Percentiles rank a stretch among this genome's conserved stretches.
Conservation (phyloP, 2,888 invertebrate genomes). For the Carpatolechia fugitivella region DNA sequence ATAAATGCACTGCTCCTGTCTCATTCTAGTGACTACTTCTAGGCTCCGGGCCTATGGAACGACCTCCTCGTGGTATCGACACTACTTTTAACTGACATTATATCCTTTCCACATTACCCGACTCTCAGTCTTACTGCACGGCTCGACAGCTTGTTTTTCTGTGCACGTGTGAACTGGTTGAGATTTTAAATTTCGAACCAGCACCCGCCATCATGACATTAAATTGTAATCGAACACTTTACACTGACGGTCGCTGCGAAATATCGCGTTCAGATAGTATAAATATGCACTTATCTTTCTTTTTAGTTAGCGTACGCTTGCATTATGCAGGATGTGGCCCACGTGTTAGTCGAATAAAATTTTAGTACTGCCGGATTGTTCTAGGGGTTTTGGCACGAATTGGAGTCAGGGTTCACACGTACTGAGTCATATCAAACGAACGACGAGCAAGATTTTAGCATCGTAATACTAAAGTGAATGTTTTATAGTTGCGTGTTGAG, state of each 20-base stretch:
- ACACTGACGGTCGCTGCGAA: conserved; percentile 70
- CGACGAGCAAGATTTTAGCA: background rate
- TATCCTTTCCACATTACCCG: conserved; percentile 7
- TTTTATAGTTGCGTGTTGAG: background rate
- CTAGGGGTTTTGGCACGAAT: conserved; percentile 50
- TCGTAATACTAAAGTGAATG: background rate
- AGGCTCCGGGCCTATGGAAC: conserved; percentile 56
- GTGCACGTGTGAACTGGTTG: conserved; percentile 29
- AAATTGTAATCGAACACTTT: conserved; percentile 79
- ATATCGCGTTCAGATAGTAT: conserved; percentile 72
- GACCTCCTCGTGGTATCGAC: conserved; percentile 44
- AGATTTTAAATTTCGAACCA: conserved; percentile 61
- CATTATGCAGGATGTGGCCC: conserved; percentile 68
- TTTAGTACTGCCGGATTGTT: conserved; percentile 73
- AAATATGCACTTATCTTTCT: conserved; percentile 78
- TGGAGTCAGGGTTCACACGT: conserved; percentile 29
- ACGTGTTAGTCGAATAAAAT: conserved; percentile 77
- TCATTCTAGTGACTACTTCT: conserved; percentile 52
- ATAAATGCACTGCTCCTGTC: conserved; percentile 44
- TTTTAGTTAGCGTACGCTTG: conserved; percentile 74
- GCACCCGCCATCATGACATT: conserved; percentile 65
- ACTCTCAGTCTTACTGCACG: conserved; percentile 20
- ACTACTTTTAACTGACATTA: conserved; percentile 31
- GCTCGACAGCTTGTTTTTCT: conserved; percentile 28
- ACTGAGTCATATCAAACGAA: background rate